Conservation (phyloP, 2,888 invertebrate species). For the Tenthredo scrophulariae region DNA sequence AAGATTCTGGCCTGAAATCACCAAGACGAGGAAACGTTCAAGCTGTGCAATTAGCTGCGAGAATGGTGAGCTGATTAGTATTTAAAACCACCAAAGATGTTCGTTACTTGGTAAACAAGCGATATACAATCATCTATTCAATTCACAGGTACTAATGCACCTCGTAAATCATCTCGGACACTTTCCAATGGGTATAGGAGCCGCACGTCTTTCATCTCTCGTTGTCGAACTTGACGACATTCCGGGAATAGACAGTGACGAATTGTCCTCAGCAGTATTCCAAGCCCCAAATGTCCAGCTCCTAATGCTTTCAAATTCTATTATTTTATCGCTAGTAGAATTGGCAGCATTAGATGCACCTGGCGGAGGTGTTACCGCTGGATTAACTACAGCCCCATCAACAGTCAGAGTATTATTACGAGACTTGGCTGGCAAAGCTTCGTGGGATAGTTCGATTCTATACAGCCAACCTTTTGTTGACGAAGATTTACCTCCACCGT, state of each 20-base stretch:
- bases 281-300: conserved; percentile 91
- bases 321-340: conserved; percentile 94
- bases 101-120: neutral
- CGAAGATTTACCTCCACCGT: conserved; percentile 65
- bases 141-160: conserved; percentile 87
- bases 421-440: conserved; percentile 95
- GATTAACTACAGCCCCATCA: conserved; percentile 74
- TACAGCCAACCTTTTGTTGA: conserved; percentile 85
- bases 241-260: conserved; percentile 85
- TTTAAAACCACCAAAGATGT: neutral
- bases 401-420: conserved; percentile 90
- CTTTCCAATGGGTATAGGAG: conserved; percentile 95
- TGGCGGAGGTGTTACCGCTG: conserved; percentile 85
- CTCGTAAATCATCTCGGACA: conserved; percentile 95
- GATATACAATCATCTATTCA: neutral
- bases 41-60: conserved; percentile 82
- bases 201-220: conserved; percentile 92
- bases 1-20: conserved; percentile 77
- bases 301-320: conserved; percentile 90
- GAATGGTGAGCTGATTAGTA: conserved; percentile 77
- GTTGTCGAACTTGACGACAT: conserved; percentile 97
- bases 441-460: conserved; percentile 97
- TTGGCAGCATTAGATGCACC: conserved; percentile 91
- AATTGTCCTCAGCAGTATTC: conserved; percentile 90
- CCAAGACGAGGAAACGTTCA: conserved; percentile 70